phyloP scores from a whole-genome alignment of 2,888 invertebrate species.

The Tetragnatha montana region DNA sequence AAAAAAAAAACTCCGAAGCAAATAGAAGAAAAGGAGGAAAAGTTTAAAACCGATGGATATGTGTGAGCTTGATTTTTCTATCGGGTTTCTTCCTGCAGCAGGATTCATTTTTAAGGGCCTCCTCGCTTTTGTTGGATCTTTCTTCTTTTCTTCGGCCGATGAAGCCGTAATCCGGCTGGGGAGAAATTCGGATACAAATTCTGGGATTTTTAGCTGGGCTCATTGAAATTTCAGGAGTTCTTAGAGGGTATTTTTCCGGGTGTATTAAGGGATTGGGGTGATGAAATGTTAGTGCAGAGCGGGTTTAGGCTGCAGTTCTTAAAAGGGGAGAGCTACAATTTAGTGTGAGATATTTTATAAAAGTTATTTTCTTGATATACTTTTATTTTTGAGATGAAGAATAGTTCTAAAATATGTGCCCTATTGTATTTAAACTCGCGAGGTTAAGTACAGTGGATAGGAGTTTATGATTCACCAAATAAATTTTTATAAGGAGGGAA shows the following conservation, averaged over 20 bases:
- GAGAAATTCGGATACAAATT: slow-evolving; percentile 20
- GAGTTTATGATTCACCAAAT: too few relatives aligned
- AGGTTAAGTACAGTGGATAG: too few relatives aligned
- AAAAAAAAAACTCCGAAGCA: slow-evolving; percentile 28
- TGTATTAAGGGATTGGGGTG: background rate
- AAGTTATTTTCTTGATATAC: too few relatives aligned
- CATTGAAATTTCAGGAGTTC: slow-evolving; percentile 17
- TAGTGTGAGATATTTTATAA: too few relatives aligned
- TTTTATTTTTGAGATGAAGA: too few relatives aligned
- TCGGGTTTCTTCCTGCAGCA: slow-evolving; percentile 29
- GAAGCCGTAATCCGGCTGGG: slow-evolving; percentile 26
- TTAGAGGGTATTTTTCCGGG: background rate
- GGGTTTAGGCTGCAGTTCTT: too few relatives aligned
- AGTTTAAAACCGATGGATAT: slow-evolving; percentile 8
- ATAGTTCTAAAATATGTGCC: too few relatives aligned
- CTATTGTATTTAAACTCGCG: too few relatives aligned
- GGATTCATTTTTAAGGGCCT: slow-evolving; percentile 52
- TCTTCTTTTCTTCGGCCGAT: background rate
- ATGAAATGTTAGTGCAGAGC: too few relatives aligned
- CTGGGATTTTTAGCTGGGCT: slow-evolving; percentile 17
- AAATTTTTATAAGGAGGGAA: too few relatives aligned
- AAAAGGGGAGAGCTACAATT: too few relatives aligned
- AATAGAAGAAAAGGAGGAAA: slow-evolving; percentile 26
- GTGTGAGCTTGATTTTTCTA: slow-evolving; percentile 60
- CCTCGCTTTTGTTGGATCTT: slow-evolving; percentile 20